phyloP scores from a whole-genome alignment of 2,113 vertebrate species.

The Porphyrio hochstetteri region DNA sequence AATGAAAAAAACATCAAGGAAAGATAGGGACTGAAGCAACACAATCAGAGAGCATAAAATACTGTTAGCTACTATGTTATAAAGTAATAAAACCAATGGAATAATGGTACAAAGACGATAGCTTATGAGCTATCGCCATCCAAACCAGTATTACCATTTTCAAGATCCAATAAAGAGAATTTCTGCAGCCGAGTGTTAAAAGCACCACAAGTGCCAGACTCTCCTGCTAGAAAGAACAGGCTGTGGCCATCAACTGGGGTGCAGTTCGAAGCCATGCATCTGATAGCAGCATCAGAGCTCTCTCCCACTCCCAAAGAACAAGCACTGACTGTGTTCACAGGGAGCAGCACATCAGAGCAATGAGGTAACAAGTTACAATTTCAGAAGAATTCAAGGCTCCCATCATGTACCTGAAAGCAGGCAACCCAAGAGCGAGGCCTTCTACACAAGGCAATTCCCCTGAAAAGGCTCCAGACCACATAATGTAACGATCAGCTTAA shows the following conservation, averaged over 20 bases:
- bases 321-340: not conserved
- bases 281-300: not conserved
- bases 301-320: constrained; percentile 25
- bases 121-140: not conserved
- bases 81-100: not conserved
- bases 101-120: not conserved
- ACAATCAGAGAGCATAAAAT: not conserved
- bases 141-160: not conserved
- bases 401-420: constrained; percentile 44
- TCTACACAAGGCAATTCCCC: not conserved
- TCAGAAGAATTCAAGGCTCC: constrained; percentile 12
- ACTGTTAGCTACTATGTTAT: constrained; percentile 41
- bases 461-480: not conserved
- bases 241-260: not conserved
- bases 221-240: not conserved
- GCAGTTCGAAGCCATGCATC: not conserved
- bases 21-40: not conserved
- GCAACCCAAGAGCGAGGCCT: constrained; percentile 55
- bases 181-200: not conserved
- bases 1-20: not conserved
- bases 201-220: not conserved
- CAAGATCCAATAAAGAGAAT: not conserved
- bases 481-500: not conserved
- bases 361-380: not conserved
- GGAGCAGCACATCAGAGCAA: not conserved